phyloP scores from a whole-genome alignment of 1,140 invertebrate genomes.

The Galleria mellonella region DNA sequence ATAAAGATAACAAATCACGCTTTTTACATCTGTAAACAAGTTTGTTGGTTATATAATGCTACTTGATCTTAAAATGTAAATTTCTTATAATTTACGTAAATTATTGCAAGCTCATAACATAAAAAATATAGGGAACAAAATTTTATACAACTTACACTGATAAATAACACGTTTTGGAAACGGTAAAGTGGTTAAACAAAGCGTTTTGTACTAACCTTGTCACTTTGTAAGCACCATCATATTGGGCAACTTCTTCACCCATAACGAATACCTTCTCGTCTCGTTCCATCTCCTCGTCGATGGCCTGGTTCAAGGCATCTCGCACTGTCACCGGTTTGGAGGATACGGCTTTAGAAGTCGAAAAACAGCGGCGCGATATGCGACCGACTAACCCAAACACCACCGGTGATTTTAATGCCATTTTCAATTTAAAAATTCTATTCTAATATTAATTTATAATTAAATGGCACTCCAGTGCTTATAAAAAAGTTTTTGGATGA shows the following conservation, averaged over 20 bases:
- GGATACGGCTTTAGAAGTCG: constrained; percentile 53
- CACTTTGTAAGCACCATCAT: constrained; percentile 99
- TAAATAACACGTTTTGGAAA: too few species aligned
- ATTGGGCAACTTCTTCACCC: constrained; percentile 99
- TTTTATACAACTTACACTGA: background rate
- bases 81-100: background rate
- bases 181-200: too few species aligned
- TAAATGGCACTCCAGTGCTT: constrained; percentile 20
- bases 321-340: constrained; percentile 91
- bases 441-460: constrained; percentile 21
- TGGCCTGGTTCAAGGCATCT: constrained; percentile 96
- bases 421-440: constrained; percentile 37
- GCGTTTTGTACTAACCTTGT: constrained; percentile 41
- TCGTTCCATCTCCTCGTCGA: constrained; percentile 97
- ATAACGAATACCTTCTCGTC: constrained; percentile 96
- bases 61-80: background rate
- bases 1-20: constrained; percentile 9
- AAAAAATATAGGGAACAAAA: background rate
- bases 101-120: background rate
- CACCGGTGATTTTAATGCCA: constrained; percentile 65
- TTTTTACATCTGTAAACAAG: constrained; percentile 37
- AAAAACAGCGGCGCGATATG: constrained; percentile 47
- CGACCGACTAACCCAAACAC: constrained; percentile 40
- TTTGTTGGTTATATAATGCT: constrained; percentile 40
- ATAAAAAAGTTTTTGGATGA: constrained; percentile 17